Evolutionary conservation across 2,797 vertebrate genomes (phyloP).

Genomic region (Peromyscus nudipes): DNA sequence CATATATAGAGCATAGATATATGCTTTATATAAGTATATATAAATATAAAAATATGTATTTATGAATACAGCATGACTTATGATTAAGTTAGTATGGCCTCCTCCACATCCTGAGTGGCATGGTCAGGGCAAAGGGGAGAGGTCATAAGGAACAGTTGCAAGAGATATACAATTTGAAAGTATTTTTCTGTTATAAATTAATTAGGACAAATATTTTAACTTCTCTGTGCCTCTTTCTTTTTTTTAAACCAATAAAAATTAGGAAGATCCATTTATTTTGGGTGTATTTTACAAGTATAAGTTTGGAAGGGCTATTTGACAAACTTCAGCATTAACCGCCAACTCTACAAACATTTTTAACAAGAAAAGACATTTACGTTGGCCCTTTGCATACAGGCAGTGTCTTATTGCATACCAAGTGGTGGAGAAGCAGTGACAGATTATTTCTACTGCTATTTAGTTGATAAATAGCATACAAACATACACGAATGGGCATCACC

Average conservation of each 20-base stretch:
- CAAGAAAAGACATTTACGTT: constrained; percentile 82
- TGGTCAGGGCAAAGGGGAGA: rapidly evolving
- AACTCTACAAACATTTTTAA: constrained; percentile 86
- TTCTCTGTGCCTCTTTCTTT: neutral
- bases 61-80: neutral
- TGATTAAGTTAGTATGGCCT: too few species aligned
- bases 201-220: neutral
- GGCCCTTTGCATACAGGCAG: constrained; percentile 83
- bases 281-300: constrained; percentile 88
- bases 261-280: constrained; percentile 89
- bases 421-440: constrained; percentile 82
- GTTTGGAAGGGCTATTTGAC: constrained; percentile 87
- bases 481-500: constrained; percentile 81
- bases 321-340: constrained; percentile 86
- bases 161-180: neutral
- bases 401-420: constrained; percentile 85
- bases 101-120: neutral
- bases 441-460: constrained; percentile 78
- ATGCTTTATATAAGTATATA: too few species aligned
- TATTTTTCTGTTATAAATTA: neutral
- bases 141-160: neutral
- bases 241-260: constrained; percentile 86
- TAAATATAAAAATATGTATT: too few species aligned
- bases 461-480: constrained; percentile 79
- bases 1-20: neutral